Evolutionary conservation across 1,140 invertebrate species (phyloP), one percentile per base, ranked within the genome.

Genomic region (Drosophila seguyi): DNA sequence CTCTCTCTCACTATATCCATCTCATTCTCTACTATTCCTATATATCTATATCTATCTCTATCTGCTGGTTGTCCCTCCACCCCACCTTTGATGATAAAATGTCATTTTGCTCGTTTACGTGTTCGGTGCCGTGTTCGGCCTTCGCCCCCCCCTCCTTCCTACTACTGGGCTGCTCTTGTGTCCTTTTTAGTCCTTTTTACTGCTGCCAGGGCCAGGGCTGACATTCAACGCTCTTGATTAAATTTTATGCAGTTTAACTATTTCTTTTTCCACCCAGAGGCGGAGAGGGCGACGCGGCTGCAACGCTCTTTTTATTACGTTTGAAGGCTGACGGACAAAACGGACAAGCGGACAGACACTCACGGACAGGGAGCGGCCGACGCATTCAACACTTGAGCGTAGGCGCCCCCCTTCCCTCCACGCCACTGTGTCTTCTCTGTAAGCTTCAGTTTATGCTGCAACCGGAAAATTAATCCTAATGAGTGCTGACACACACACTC

Each of bases 391-490:
- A 78, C 82, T 87, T 86, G 81, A 81, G 68, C 57, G 68, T 61
- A 71, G 69, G 25, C 10, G 7, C 47, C 47, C 63, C 41, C 42
- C 16, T 31, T 6, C 41, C 27, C n/a, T 18, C 22, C 56, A 39
- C 20, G 34, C 29, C 29, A 48, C 39, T 75, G 58, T 65, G 59
- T 56, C 68, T 69, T 66, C 38, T 57, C 66, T 79, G 83, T 88
- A 88, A 88, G 81, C 82, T 87, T 87, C 79, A 81, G 82, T 87
- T 87, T 86, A 82, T 86, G 76, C 85, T 90, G 77, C 84, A 88
- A 88, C 84, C 85, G 84, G 84, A 88, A 88, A 90, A 88, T 88
- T 88, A 88, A 88, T 88, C 85, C 84, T 88, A 88, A 88, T 88
- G 84, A 88, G 84, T 90, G 85, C 84, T 75, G 85, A 84, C 81